Base-by-base conservation (phyloP, 2,797 vertebrate genomes). In the Hypotaenidia philippensis region DNA sequence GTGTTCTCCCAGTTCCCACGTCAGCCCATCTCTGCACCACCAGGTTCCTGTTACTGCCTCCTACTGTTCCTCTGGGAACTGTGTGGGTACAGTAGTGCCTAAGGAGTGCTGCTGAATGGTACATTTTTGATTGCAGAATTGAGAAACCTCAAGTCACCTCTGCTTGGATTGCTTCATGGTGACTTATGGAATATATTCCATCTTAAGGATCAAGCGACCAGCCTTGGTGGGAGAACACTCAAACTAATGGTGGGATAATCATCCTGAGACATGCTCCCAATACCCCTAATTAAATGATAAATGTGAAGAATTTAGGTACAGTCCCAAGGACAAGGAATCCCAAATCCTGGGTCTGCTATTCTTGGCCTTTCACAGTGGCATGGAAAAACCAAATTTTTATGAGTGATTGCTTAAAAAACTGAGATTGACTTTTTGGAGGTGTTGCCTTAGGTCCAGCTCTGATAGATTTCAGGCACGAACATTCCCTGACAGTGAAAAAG, bases 401-500 rank as follows among this genome's bases (percentile, higher is more conserved):
- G n/a, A 8, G 3, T 23, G 64, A 71, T 69, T 79, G 52, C 83
- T 91, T 36, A 36, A 36, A 36, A 91, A 93, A 94, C 34, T 1
- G 0, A 79, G 63, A 66, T 26, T 79, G 77, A 66, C 74, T 91
- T 89, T 32, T 91, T 29, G 8, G 59, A 94, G 70, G 83, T 91
- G 60, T 75, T 82, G 55, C 65, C 21, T 82, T 76, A 70, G 13
- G 38, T 90, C 71, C 47, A 78, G 50, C 34, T 92, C 75, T 85
- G 81, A 69, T 32, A 57, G 69, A 83, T 90, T 93, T 94, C 2
- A 32, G 80, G 80, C 86, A 87, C 12, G 11, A 93, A 87, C 2
- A 9, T 41, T 89, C 70, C 60, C 74, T 94, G 77, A 87, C 45
- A 80, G 85, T 95, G 89, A 96, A 95, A 97, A 96, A 96, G 76